phyloP scores from a whole-genome alignment of 2,797 vertebrate species.

The Lates japonicus region DNA sequence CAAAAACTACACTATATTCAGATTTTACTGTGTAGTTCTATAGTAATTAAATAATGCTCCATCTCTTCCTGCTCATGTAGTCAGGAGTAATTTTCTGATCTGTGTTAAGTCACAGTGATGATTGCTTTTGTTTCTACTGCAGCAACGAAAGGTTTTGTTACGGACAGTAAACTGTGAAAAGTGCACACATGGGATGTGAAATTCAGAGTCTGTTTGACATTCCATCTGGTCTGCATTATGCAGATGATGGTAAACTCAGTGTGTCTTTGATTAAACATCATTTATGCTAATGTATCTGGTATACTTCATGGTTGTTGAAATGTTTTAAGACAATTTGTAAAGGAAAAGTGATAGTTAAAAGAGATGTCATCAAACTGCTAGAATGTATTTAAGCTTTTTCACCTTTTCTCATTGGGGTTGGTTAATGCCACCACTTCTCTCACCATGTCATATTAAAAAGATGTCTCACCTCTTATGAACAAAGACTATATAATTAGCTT shows the following conservation, averaged over 20 bases:
- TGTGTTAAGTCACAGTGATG: neutral
- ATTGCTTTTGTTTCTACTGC: neutral
- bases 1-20: too few relatives aligned
- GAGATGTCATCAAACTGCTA: too few relatives aligned
- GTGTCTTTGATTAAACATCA: neutral
- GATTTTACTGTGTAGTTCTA: too few relatives aligned
- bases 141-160: neutral
- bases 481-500: neutral
- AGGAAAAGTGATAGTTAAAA: too few relatives aligned
- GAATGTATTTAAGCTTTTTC: too few relatives aligned
- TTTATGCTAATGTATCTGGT: conserved; percentile 7
- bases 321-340: too few relatives aligned
- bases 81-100: neutral
- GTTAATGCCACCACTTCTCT: neutral
- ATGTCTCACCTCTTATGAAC: neutral
- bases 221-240: neutral
- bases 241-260: neutral
- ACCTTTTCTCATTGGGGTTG: too few relatives aligned
- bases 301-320: too few relatives aligned
- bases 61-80: too few relatives aligned
- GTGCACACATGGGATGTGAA: neutral
- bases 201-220: neutral
- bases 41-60: too few relatives aligned
- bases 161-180: neutral
- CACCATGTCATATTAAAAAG: neutral